A percentile compares a stretch with the other conserved stretches of the same genome.
Evolutionary conservation across 2,888 invertebrate species (phyloP).

Genomic region (Zhengitettix transpicula): DNA sequence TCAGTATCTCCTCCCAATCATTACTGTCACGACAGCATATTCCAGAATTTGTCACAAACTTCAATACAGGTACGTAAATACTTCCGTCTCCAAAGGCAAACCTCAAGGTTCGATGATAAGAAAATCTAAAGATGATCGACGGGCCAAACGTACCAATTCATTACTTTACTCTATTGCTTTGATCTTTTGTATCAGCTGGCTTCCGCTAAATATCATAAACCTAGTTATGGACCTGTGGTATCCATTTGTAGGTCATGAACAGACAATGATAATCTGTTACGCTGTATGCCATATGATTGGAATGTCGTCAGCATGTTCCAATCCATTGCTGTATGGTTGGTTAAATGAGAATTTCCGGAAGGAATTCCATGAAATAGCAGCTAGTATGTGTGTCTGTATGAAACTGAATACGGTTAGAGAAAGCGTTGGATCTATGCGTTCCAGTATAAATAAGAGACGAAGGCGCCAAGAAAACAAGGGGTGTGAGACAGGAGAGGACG

Average conservation of each 20-base stretch:
- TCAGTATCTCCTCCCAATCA: constrained; percentile 68
- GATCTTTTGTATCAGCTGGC: constrained; percentile 80
- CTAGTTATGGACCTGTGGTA: constrained; percentile 50
- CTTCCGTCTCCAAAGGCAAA: background rate
- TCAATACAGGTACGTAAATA: constrained; percentile 36
- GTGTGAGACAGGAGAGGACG: too few species aligned
- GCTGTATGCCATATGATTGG: constrained; percentile 50
- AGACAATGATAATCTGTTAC: constrained; percentile 37
- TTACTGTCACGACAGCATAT: constrained; percentile 68
- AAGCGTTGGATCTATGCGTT: too few species aligned
- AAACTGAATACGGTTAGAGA: too few species aligned
- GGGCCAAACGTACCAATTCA: constrained; percentile 72
- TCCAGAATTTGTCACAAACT: constrained; percentile 67
- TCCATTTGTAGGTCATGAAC: constrained; percentile 18
- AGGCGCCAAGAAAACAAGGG: too few species aligned
- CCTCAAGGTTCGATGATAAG: constrained; percentile 6
- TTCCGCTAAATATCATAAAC: constrained; percentile 79
- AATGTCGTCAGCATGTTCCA: constrained; percentile 37
- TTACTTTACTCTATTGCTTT: constrained; percentile 71
- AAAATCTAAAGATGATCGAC: constrained; percentile 38
- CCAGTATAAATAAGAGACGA: too few species aligned
- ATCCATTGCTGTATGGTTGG: constrained; percentile 81
- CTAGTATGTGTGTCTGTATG: too few species aligned
- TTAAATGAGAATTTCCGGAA: constrained; percentile 85
- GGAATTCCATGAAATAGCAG: constrained; percentile 57